Conservation (phyloP, 1,140 invertebrate genomes). For the Myzus persicae region DNA sequence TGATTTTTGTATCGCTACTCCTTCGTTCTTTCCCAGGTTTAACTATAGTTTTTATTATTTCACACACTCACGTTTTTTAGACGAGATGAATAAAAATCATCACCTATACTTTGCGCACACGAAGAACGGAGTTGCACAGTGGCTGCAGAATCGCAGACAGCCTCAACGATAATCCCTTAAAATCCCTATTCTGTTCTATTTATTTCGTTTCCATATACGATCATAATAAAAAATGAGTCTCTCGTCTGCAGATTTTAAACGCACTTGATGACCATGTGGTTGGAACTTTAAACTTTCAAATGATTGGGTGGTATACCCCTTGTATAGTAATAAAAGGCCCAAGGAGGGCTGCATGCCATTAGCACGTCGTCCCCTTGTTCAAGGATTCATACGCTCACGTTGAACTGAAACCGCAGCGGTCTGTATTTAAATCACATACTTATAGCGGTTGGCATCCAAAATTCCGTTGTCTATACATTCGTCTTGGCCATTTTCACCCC, state of each 20-base stretch:
- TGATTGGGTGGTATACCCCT: background rate
- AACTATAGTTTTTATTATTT: background rate
- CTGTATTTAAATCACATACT: constrained; percentile 45
- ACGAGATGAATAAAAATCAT: background rate
- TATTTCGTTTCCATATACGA: background rate
- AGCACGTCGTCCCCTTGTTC: constrained; percentile 6
- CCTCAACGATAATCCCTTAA: background rate
- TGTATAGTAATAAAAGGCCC: background rate
- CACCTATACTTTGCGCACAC: background rate
- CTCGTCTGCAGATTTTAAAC: constrained; percentile 19
- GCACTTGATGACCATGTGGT: constrained; percentile 29
- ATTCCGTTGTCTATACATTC: background rate
- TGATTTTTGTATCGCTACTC: background rate
- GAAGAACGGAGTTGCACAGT: background rate
- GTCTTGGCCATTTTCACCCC: background rate
- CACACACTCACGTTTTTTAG: background rate
- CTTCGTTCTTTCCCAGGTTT: too few species aligned
- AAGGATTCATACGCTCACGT: background rate
- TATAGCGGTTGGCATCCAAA: background rate
- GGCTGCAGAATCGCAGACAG: background rate
- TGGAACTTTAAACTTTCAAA: constrained; percentile 34
- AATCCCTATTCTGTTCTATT: background rate
- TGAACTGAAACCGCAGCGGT: background rate
- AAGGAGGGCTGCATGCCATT: background rate
- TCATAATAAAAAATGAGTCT: constrained; percentile 15